Percentiles rank a stretch among this genome's conserved stretches.
phyloP scores from a whole-genome alignment of 2,888 invertebrate species.

The Parthenolecanium corni region DNA sequence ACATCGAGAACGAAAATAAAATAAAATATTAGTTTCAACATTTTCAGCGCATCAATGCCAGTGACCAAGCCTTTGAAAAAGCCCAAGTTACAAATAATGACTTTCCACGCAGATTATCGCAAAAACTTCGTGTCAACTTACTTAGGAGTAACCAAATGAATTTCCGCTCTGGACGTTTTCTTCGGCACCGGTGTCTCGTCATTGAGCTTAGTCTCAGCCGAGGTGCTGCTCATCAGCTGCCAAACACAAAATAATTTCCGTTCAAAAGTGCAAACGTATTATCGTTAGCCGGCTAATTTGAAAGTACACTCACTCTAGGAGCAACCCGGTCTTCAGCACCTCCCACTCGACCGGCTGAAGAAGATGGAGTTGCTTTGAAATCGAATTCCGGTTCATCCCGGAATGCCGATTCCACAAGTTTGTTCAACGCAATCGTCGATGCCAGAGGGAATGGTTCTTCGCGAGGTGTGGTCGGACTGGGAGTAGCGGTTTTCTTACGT shows the following conservation, averaged over 20 bases:
- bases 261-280: too few species aligned
- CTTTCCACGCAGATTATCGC: too few species aligned
- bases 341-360: neutral
- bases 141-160: constrained; percentile 32
- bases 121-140: constrained; percentile 21
- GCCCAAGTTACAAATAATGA: too few species aligned
- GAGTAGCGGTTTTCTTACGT: constrained; percentile 1
- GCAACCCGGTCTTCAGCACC: neutral
- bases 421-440: constrained; percentile 36
- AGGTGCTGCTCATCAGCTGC: neutral
- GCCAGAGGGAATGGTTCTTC: constrained; percentile 33
- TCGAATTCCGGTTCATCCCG: constrained; percentile 31
- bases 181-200: constrained; percentile 34
- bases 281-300: too few species aligned
- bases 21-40: too few species aligned
- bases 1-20: neutral
- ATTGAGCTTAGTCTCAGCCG: constrained; percentile 18
- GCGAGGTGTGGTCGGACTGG: too few species aligned
- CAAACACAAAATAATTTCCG: neutral
- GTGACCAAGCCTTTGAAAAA: too few species aligned
- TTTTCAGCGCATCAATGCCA: too few species aligned
- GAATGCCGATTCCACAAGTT: constrained; percentile 37
- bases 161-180: constrained; percentile 34
- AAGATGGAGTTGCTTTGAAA: too few species aligned
- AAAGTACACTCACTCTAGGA: neutral